phyloP scores from a whole-genome alignment of 2,113 vertebrate genomes.

The Xenopus laevis region DNA sequence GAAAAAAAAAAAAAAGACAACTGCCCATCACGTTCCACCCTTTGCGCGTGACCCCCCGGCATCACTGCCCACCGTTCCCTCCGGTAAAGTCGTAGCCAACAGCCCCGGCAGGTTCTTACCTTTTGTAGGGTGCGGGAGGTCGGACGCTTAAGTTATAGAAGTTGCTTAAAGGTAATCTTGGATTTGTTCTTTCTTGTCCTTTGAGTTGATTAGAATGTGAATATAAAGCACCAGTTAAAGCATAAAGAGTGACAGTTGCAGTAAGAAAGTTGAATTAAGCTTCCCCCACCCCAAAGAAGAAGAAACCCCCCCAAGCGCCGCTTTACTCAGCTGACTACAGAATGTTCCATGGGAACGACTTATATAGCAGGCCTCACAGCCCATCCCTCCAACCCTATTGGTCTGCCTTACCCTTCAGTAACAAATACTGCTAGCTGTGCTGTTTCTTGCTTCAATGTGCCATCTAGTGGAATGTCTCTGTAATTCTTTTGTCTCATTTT shows the following conservation, averaged over 20 bases:
- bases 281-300: slow-evolving; percentile 26
- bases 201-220: neutral
- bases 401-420: neutral
- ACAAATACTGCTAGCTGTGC: neutral
- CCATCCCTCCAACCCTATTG: slow-evolving; percentile 10
- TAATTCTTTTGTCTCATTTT: too few relatives aligned
- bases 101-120: neutral
- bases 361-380: slow-evolving; percentile 12
- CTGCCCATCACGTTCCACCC: neutral
- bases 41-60: neutral
- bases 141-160: slow-evolving; percentile 23
- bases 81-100: too few relatives aligned
- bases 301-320: neutral
- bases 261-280: neutral
- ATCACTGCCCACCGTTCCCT: too few relatives aligned
- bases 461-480: slow-evolving; percentile 9
- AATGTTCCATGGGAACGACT: neutral
- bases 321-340: slow-evolving; percentile 31
- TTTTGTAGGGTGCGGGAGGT: slow-evolving; percentile 32
- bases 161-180: neutral
- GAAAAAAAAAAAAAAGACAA: too few relatives aligned
- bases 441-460: neutral
- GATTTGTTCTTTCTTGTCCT: neutral
- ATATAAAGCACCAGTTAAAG: neutral
- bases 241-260: neutral